phyloP scores from a whole-genome alignment of 1,140 invertebrate species.

The Dreissena polymorpha region DNA sequence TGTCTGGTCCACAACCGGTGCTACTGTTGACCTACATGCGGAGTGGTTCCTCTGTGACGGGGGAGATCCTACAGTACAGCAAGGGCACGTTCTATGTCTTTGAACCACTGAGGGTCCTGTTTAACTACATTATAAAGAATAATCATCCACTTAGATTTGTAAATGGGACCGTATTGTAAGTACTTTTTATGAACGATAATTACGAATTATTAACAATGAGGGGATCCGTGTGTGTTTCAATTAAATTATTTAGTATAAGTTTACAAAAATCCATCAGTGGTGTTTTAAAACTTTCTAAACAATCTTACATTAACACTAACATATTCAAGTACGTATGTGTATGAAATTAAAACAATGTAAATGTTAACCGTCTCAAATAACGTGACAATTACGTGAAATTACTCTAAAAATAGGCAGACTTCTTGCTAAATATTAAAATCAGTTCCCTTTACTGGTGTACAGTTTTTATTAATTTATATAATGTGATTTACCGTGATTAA shows the following conservation, averaged over 20 bases:
- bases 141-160: not conserved
- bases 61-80: constrained; percentile 54
- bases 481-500: not conserved
- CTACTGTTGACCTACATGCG: constrained; percentile 57
- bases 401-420: no score
- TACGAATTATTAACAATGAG: not conserved
- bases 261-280: not conserved
- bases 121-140: not conserved
- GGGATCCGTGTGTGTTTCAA: not conserved
- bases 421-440: no score
- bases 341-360: not conserved
- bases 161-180: constrained; percentile 31
- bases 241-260: not conserved
- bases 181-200: not conserved
- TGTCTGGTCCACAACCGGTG: constrained; percentile 1
- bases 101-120: constrained; percentile 50
- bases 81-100: constrained; percentile 56
- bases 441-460: no score
- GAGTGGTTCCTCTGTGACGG: constrained; percentile 58
- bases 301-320: not conserved
- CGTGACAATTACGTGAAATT: no score
- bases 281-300: not conserved
- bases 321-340: not conserved
- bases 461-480: no score
- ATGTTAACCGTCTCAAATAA: not conserved